Evolutionary conservation across 2,113 vertebrate genomes (phyloP).

Genomic region (Apodemus sylvaticus): DNA sequence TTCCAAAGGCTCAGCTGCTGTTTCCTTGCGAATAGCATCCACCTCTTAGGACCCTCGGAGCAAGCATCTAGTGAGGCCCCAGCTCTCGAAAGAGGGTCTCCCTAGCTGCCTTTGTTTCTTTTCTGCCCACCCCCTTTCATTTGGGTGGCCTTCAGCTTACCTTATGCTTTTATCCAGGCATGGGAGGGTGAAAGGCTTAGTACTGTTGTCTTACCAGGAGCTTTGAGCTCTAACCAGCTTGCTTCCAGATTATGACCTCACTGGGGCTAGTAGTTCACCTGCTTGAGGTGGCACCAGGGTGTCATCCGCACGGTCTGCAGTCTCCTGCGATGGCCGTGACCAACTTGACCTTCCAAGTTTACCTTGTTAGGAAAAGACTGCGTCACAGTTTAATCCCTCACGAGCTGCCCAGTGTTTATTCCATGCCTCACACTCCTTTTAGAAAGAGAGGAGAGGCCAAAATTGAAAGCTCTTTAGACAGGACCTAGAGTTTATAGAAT

Average conservation of each 20-base stretch:
- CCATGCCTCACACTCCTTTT: neutral
- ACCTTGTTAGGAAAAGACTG: neutral
- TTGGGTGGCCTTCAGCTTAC: neutral
- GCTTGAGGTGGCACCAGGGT: neutral
- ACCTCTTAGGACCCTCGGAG: neutral
- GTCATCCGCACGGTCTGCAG: neutral
- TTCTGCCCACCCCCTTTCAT: neutral
- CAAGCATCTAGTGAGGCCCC: neutral
- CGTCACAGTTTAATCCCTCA: neutral
- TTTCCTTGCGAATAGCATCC: neutral
- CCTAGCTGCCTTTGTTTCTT: neutral
- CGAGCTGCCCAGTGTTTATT: neutral
- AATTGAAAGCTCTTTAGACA: neutral
- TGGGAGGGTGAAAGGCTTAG: neutral
- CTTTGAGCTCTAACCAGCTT: neutral
- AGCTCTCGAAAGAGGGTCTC: neutral
- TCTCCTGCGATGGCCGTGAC: neutral
- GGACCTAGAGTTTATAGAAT: neutral
- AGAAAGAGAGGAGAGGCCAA: neutral
- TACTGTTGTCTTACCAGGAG: neutral
- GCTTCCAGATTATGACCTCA: neutral
- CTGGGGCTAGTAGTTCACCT: neutral
- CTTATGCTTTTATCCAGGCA: neutral
- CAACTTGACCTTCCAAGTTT: neutral
- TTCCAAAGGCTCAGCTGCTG: neutral